Evolutionary conservation across 2,888 invertebrate genomes (phyloP), one percentile per base, ranked within the genome.

Genomic region (Tachina grossa): DNA sequence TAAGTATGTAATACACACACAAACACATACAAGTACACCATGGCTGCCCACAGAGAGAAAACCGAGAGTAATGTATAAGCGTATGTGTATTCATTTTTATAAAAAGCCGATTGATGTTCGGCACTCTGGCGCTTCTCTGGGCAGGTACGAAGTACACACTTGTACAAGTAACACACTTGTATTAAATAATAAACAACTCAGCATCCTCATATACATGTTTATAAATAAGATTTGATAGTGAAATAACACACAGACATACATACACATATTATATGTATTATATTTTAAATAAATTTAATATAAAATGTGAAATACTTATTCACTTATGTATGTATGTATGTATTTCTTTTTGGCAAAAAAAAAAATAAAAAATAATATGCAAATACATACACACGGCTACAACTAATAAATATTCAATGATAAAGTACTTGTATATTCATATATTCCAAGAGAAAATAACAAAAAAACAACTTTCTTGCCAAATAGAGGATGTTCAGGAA

Each of bases 361-460:
- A 31, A 31, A 3, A 31, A 22, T 22, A 22, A 22, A 2, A 22
- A 22, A 43, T 61, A 55, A 69, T 13, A 22, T 53, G 9, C 14
- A 47, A 57, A 76, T 8, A 63, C 59, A 59, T 77, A 69, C 8
- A 57, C 49, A 80, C 51, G 13, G 65, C 19, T 43, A 51, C 53
- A 82, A 74, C 31, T 6, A 31, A 85, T 80, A 84, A 72, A 77
- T 78, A 78, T 74, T 81, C 85, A 68, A 78, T 82, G 81, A 82
- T 75, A 74, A 57, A 74, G 51, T 66, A 61, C 75, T 80, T 80
- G 39, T 72, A 51, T 66, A 84, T 71, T 74, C 77, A 76, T 77
- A 55, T 49, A 68, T 59, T 59, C 14, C 10, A 59, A 43, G 41
- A 43, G 16, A 68, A 45, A 57, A 47, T 57, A 61, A 75, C n/a